Base-by-base conservation (phyloP, 2,888 invertebrate genomes). In the Oeneis ivallda region DNA sequence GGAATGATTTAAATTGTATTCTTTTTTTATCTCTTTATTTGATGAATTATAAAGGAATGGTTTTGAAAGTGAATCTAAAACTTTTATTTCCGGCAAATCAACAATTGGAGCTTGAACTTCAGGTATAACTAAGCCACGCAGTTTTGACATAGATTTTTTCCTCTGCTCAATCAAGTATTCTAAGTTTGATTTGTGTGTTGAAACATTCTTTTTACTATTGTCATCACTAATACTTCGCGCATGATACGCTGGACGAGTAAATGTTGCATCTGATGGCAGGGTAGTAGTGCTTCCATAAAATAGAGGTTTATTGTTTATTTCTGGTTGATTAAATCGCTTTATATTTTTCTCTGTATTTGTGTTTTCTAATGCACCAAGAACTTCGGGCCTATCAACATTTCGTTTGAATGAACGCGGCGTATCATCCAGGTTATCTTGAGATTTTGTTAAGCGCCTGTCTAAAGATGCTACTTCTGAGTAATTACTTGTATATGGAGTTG, bases 61-160 rank as follows among this genome's bases (percentile, higher is more conserved):
- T 70, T 92, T 89, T 10, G 85, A 76, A 66, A 87, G 79, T 41
- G 93, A 93, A 76, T 95, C 94, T 72, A 94, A 93, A 75, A 96
- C 96, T 85, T 95, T 96, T 62, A 97, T 97, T 92, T 96, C 96
- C 1, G 97, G 96, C 76, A 97, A 89, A 85, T 96, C 96, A 57
- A 95, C 91, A 61, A 94, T 93, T 45, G 94, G 93, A 19, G 84
- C 83, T 79, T 94, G 94, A 64, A 93, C 92, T 86, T 97, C 97
- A 5, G 97, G 97, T 79, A 98, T 98, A 41, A 97, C 96, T 75
- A 98, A 88, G n/a, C 97, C 97, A 77, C 97, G 93, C 67, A 98
- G 86, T 84, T 97, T 97, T 2, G 96, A 96, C 86, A 97, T 94
- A 19, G 96, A 95, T 78, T 95, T 95, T 72, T 95, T 94, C 64